These are phyloP conservation scores for Clarias macrocephalus DNA, from an alignment of 2,113 vertebrate genomes.

Conservation along the genomic window DNA sequence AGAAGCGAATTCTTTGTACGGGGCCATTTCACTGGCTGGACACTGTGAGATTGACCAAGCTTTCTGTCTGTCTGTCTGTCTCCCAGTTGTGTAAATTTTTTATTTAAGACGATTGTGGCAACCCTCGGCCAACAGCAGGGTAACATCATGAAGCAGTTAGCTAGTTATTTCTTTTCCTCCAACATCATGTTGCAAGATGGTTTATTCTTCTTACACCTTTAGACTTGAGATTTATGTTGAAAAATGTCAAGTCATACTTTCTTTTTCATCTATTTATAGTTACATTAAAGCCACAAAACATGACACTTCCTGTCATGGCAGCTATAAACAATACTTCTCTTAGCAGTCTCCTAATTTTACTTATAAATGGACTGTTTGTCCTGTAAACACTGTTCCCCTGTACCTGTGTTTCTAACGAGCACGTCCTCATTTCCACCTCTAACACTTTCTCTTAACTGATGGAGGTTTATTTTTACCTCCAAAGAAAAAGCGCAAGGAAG, in stretches of 20 bases:
- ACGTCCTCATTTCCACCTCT: background rate
- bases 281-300: background rate
- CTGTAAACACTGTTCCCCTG: background rate
- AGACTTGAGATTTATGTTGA: background rate
- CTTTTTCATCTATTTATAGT: background rate
- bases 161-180: background rate
- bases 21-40: too few species aligned
- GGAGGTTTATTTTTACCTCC: slow-evolving; percentile 11
- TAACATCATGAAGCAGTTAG: background rate
- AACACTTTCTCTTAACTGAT: background rate
- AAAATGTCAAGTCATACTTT: background rate
- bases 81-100: too few species aligned
- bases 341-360: background rate
- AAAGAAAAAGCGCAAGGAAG: background rate
- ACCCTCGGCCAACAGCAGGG: background rate
- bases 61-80: too few species aligned
- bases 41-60: too few species aligned
- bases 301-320: background rate
- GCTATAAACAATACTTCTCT: background rate
- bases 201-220: background rate
- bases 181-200: background rate
- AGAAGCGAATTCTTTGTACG: too few species aligned
- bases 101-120: too few species aligned
- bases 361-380: too few species aligned
- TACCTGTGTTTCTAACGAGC: background rate